Percentiles rank a stretch among this genome's conserved stretches.
Conservation (phyloP, 2,113 vertebrate species). For the Pseudopipra pipra region DNA sequence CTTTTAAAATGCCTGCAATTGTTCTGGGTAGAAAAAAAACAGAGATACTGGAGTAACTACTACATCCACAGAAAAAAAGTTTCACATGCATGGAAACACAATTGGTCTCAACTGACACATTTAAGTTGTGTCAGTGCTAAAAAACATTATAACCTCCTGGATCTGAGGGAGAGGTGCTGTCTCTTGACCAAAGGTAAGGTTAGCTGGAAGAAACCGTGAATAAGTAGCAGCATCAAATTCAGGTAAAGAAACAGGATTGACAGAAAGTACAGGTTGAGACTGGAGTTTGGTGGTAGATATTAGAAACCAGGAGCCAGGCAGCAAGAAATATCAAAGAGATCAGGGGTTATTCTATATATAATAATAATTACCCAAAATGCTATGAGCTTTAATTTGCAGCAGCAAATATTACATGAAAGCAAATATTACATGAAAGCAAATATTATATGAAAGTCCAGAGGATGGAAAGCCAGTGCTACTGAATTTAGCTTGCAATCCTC, state of each 20-base stretch:
- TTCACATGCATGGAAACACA: neutral
- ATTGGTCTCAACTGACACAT: neutral
- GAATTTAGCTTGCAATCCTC: neutral
- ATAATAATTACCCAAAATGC: neutral
- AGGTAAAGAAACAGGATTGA: neutral
- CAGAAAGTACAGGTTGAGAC: neutral
- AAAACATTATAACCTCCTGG: neutral
- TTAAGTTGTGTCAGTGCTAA: neutral
- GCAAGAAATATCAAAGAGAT: neutral
- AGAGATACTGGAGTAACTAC: neutral
- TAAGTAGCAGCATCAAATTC: neutral
- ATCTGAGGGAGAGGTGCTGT: neutral
- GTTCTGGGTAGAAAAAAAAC: neutral
- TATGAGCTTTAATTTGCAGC: conserved; percentile 12
- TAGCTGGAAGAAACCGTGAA: neutral
- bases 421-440: conserved; percentile 5
- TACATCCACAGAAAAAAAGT: neutral
- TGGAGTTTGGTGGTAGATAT: neutral
- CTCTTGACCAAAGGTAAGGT: neutral
- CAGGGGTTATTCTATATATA: neutral
- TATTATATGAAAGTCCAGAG: neutral
- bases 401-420: neutral
- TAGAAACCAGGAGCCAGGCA: neutral
- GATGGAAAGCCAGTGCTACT: neutral
- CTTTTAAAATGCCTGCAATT: neutral